Base-by-base conservation (phyloP, 2,113 vertebrate genomes). In the Oreochromis niloticus region DNA sequence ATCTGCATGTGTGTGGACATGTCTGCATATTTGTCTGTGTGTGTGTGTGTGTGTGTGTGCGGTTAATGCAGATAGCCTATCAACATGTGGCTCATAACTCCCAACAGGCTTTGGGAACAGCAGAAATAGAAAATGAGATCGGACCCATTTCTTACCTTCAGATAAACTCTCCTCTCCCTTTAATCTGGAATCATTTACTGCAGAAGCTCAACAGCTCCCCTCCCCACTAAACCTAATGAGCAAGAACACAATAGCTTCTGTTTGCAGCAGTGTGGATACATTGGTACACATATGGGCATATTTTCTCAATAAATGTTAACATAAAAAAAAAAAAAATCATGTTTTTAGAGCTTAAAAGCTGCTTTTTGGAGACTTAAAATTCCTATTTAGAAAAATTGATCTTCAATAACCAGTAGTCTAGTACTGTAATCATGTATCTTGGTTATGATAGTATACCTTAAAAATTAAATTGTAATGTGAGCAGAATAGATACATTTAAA, bases 61-160 rank as follows among this genome's bases (percentile, higher is more conserved):
- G 17, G 91, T 82, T 89, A 34, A 80, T 84, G 46, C 84, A 85
- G 66, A 87, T 68, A 83, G 34, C 61, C n/a, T 91, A 95, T 95
- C 94, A 95, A 91, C 95, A 82, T 81, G 89, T 87, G 87, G 82
- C 82, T 82, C 81, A 79, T 61, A 68, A 84, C 57, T 88, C 83
- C 73, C 88, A 85, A 80, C 85, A 89, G 89, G 78, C 83, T 87
- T 87, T 34, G 30, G 82, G 81, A 83, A 84, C 92, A 85, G 82
- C 88, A 83, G 80, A 94, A 94, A 94, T 91, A 95, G 91, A 96
- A 96, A 96, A 94, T 95, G 91, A 96, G 94, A 90, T 89, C 87
- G 79, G 91, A 88, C 84, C 87, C 91, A 8, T 94, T 93, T 92
- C 85, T 89, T 41, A 43, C 55, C 34, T 39, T 92, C 54, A 79